Evolutionary conservation across 2,888 invertebrate species (phyloP).

Genomic region (Psylliodes chrysocephalus): DNA sequence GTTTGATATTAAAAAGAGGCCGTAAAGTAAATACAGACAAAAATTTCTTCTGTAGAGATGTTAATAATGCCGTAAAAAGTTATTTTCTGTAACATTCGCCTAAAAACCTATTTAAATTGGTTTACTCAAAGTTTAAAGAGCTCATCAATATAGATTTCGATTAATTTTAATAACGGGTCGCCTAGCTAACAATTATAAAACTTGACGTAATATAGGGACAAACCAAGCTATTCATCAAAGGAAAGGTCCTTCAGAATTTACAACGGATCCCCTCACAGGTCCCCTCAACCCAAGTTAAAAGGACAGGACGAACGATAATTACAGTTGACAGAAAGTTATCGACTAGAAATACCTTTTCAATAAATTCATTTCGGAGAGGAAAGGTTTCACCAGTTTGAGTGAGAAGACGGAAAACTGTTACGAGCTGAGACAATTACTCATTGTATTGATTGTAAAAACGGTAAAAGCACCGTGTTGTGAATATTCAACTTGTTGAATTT

Average conservation of each 20-base stretch:
- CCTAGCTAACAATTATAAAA: not conserved
- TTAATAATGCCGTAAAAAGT: too few species aligned
- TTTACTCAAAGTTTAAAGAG: too few species aligned
- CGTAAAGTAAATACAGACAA: too few species aligned
- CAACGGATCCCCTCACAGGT: not conserved
- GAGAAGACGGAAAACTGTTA: not conserved
- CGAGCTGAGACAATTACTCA: not conserved
- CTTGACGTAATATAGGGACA: not conserved
- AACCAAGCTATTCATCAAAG: not conserved
- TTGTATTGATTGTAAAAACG: not conserved
- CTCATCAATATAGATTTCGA: too few species aligned
- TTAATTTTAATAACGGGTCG: too few species aligned
- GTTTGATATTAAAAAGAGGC: too few species aligned
- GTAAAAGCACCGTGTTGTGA: not conserved
- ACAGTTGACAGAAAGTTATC: conserved; percentile 1
- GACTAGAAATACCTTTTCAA: conserved; percentile 4
- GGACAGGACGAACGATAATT: not conserved
- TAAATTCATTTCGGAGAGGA: not conserved
- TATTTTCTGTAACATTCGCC: too few species aligned
- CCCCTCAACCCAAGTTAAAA: not conserved
- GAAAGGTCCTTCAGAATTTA: conserved; percentile 1
- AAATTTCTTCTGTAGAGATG: too few species aligned
- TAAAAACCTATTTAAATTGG: too few species aligned
- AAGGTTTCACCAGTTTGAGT: not conserved
- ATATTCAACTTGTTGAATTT: not conserved